Percentiles rank a stretch among this genome's conserved stretches.
phyloP scores from a whole-genome alignment of 2,113 vertebrate genomes.

The Agapornis roseicollis region DNA sequence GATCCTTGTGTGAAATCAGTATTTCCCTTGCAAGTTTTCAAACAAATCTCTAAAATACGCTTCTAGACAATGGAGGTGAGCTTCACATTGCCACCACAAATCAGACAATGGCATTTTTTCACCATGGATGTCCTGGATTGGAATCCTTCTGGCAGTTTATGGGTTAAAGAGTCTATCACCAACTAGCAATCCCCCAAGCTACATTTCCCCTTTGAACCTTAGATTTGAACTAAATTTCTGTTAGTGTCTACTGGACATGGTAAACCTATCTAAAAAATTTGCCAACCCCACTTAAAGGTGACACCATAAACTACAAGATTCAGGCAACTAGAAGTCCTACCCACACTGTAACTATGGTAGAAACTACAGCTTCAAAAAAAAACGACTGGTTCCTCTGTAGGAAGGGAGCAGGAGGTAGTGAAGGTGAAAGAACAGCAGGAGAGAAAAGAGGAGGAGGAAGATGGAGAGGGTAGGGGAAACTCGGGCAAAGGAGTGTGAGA shows the following conservation, averaged over 20 bases:
- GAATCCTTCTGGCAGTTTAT: background rate
- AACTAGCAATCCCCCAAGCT: background rate
- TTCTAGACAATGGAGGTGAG: background rate
- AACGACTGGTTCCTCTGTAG: rapidly evolving
- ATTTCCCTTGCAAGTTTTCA: background rate
- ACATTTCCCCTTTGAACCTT: background rate
- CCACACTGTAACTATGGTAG: rapidly evolving
- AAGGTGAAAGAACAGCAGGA: background rate
- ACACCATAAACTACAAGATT: background rate
- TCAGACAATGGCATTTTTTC: background rate
- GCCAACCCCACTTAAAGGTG: background rate
- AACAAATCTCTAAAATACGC: background rate
- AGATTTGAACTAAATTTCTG: background rate
- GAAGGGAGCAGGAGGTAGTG: background rate
- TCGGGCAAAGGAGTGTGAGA: rapidly evolving
- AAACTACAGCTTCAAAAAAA: background rate
- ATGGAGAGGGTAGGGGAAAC: background rate
- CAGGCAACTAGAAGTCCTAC: background rate
- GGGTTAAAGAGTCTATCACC: background rate
- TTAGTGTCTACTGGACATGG: background rate
- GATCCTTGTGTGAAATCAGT: background rate
- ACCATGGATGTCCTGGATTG: background rate
- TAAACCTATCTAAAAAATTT: background rate
- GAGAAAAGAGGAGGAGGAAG: background rate
- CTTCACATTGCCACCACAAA: background rate